phyloP scores from a whole-genome alignment of 2,113 vertebrate genomes.

The Odocoileus virginianus region DNA sequence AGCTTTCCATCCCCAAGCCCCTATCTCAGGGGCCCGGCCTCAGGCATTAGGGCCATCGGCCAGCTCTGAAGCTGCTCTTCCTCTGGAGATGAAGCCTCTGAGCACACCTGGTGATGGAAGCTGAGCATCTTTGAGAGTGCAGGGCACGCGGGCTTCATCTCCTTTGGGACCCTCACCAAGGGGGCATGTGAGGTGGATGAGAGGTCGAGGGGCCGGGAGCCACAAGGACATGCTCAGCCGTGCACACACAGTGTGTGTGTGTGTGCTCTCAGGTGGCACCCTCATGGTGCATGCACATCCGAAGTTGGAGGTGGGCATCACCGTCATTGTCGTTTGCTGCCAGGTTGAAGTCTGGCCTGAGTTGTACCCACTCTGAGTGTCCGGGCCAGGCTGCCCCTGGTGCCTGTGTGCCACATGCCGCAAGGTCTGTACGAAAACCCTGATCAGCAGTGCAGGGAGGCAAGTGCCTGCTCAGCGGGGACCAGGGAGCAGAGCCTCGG shows the following conservation, averaged over 20 bases:
- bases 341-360: not conserved
- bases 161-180: not conserved
- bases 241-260: not conserved
- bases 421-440: not conserved
- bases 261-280: not conserved
- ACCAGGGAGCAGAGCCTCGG: not conserved
- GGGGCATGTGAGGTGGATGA: too few species aligned
- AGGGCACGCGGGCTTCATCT: not conserved
- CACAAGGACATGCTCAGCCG: fast-evolving
- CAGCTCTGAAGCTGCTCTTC: not conserved
- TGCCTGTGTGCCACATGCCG: fast-evolving
- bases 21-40: not conserved
- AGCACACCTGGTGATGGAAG: not conserved
- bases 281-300: too few species aligned
- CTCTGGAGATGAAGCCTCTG: not conserved
- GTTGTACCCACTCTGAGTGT: not conserved
- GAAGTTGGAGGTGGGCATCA: too few species aligned
- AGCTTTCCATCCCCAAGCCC: not conserved
- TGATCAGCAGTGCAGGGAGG: not conserved
- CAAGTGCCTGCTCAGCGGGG: not conserved
- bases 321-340: not conserved
- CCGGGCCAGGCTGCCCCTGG: not conserved
- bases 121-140: not conserved
- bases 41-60: not conserved
- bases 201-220: not conserved